Conservation (phyloP, 37 sponge, comb jelly and placozoan genomes). For the Amphimedon queenslandica region DNA sequence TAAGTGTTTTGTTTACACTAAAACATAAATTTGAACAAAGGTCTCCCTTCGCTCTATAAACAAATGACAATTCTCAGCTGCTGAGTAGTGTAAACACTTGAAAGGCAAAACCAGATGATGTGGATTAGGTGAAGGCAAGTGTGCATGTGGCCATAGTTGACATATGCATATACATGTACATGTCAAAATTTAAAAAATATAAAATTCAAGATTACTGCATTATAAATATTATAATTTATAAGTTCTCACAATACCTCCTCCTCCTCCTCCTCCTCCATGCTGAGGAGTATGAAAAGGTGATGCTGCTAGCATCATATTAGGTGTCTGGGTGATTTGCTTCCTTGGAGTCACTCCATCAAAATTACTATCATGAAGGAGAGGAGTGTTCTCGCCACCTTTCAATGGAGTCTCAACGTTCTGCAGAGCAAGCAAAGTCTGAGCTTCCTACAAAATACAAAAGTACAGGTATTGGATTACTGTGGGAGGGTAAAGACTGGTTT, state of each 20-base stretch:
- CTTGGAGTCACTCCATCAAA: constrained; percentile 85
- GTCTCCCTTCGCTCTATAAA: too few relatives aligned
- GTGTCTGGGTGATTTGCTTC: constrained; percentile 72
- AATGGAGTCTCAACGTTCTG: constrained; percentile 85
- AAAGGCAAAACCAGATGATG: too few relatives aligned
- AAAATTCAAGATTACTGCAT: too few relatives aligned
- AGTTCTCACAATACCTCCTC: too few relatives aligned
- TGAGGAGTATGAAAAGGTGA: constrained; percentile 73
- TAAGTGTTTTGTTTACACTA: too few relatives aligned
- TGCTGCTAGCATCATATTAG: constrained; percentile 80
- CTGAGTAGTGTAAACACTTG: too few relatives aligned
- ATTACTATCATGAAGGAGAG: constrained; percentile 60
- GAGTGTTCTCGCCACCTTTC: constrained; percentile 81
- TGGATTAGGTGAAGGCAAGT: too few relatives aligned
- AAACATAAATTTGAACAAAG: too few relatives aligned
- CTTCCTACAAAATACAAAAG: constrained; percentile 48
- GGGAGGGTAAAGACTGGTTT: background rate
- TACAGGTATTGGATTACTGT: background rate
- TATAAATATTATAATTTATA: too few relatives aligned
- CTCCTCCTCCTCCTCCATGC: constrained; percentile 21
- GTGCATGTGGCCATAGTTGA: too few relatives aligned
- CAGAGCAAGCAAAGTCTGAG: constrained; percentile 80
- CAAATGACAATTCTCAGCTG: too few relatives aligned
- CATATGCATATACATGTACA: too few relatives aligned
- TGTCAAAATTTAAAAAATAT: background rate